Percentiles rank a stretch among this genome's conserved stretches.
Evolutionary conservation across 1,140 invertebrate species (phyloP).

Genomic region (Calycopis cecrops): DNA sequence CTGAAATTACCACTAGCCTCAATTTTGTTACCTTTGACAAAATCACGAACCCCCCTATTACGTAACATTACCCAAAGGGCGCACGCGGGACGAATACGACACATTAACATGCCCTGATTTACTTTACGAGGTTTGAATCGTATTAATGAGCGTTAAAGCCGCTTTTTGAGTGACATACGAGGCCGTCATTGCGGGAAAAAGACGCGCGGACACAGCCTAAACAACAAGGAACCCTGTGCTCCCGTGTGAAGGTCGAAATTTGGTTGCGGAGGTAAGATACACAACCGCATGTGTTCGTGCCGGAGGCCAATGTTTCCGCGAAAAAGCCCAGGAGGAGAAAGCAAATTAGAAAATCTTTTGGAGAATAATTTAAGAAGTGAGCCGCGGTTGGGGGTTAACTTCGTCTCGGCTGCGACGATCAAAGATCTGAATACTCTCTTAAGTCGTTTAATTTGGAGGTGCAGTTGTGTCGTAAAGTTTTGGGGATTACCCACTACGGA

Average conservation of each 20-base stretch:
- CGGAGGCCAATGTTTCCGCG: not conserved
- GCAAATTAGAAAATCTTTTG: constrained; percentile 74
- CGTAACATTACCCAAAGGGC: constrained; percentile 71
- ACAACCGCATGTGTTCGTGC: constrained; percentile 33
- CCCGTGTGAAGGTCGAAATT: not conserved
- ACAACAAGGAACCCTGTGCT: not conserved
- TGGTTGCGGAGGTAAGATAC: not conserved
- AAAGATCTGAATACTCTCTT: constrained; percentile 50
- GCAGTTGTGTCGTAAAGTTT: constrained; percentile 30
- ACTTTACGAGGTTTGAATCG: constrained; percentile 27
- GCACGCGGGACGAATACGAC: constrained; percentile 53
- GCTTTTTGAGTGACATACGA: constrained; percentile 34
- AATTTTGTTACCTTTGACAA: constrained; percentile 74
- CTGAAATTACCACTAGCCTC: constrained; percentile 63
- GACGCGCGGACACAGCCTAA: constrained; percentile 3
- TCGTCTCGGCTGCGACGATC: constrained; percentile 32
- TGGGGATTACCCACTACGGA: constrained; percentile 7
- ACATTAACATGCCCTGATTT: constrained; percentile 14
- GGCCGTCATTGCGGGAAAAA: constrained; percentile 28
- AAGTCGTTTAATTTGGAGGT: constrained; percentile 43
- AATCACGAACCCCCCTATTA: constrained; percentile 67
- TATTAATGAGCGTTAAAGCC: constrained; percentile 51
- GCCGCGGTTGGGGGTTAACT: constrained; percentile 50
- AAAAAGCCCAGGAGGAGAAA: constrained; percentile 40
- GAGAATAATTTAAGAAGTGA: constrained; percentile 71